A percentile compares a stretch with the other conserved stretches of the same genome.
Evolutionary conservation across 2,113 vertebrate genomes (phyloP).

Genomic region (Neodon shergylaensis): DNA sequence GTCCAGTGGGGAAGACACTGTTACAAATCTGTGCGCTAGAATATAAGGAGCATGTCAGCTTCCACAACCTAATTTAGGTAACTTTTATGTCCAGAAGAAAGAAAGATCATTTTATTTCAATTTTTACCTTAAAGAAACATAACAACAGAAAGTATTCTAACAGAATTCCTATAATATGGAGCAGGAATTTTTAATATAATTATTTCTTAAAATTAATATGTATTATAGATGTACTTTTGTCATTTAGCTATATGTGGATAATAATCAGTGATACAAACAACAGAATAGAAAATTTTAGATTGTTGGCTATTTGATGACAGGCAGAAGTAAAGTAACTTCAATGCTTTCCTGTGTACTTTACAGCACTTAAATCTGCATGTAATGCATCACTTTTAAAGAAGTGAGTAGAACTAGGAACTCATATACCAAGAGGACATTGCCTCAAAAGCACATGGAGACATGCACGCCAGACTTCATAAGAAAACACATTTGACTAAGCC

Average conservation of each 20-base stretch:
- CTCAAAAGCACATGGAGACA: not conserved
- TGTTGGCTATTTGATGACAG: conserved; percentile 15
- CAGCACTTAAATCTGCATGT: not conserved
- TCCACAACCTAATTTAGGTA: conserved; percentile 36
- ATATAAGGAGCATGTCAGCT: not conserved
- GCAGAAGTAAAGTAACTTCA: conserved; percentile 9
- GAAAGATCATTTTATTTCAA: conserved; percentile 47
- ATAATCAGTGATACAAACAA: conserved; percentile 36
- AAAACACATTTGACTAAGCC: not conserved
- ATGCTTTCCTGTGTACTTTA: not conserved
- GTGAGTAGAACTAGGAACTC: not conserved
- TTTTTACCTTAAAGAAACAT: conserved; percentile 44
- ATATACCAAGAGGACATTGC: not conserved
- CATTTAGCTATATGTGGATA: not conserved
- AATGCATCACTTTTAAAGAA: conserved; percentile 24
- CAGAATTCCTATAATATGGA: not conserved
- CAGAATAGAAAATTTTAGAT: conserved; percentile 7
- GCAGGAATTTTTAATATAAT: conserved; percentile 7
- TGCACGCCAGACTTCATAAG: not conserved
- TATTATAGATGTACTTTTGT: conserved; percentile 14
- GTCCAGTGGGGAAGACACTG: conserved; percentile 53
- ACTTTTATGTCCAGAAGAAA: conserved; percentile 48
- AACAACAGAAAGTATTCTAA: conserved; percentile 26
- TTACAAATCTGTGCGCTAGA: conserved; percentile 23
- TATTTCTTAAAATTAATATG: conserved; percentile 20